Evolutionary conservation across 2,888 invertebrate genomes (phyloP).

Genomic region (Piscicola geometra): DNA sequence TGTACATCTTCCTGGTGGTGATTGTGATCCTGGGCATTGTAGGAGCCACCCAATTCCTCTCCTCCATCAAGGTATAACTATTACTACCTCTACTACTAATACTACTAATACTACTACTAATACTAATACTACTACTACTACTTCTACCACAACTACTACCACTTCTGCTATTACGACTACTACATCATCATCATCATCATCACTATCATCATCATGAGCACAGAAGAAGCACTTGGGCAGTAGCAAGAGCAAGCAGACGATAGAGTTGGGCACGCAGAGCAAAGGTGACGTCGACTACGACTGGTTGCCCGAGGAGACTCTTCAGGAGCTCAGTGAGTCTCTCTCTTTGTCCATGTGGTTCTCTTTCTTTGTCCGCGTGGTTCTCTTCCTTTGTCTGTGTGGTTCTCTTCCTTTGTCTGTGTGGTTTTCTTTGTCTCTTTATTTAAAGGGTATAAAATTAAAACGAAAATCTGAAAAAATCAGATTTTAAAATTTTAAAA

Average conservation of each 20-base stretch:
- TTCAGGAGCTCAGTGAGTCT: conserved; percentile 51
- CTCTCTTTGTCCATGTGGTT: not conserved
- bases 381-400: not conserved
- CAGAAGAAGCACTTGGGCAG: conserved; percentile 54
- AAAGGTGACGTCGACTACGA: conserved; percentile 88
- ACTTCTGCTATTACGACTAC: not conserved
- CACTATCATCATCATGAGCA: not conserved
- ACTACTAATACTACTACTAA: not conserved
- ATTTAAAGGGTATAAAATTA: not conserved
- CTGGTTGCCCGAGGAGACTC: conserved; percentile 83
- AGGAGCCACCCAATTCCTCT: conserved; percentile 74
- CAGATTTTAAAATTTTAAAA: too few relatives aligned
- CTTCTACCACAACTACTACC: not conserved
- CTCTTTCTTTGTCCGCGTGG: too few relatives aligned
- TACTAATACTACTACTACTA: not conserved
- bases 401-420: too few relatives aligned
- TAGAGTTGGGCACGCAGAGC: conserved; percentile 82
- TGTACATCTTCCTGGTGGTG: conserved; percentile 89
- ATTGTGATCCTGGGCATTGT: conserved; percentile 79
- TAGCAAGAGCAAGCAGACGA: conserved; percentile 51
- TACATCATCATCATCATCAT: not conserved
- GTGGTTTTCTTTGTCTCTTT: too few relatives aligned
- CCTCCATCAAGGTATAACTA: conserved; percentile 67
- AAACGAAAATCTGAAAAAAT: too few relatives aligned
- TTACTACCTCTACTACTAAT: not conserved